Percentiles rank a stretch among this genome's conserved stretches.
Conservation (phyloP, 2,888 invertebrate species). For the Oxystoma pomonae region DNA sequence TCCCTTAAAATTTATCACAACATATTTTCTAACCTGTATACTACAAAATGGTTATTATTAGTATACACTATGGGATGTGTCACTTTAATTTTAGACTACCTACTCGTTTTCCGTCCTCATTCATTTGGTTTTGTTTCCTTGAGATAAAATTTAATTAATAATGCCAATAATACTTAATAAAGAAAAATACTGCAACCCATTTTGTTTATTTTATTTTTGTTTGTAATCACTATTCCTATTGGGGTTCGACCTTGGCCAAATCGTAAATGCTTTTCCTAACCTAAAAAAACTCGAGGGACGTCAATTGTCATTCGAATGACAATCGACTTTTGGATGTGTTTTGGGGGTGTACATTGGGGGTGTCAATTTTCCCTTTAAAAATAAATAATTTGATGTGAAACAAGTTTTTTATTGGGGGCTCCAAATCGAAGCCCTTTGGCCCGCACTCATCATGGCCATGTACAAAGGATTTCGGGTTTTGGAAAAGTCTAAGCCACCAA, state of each 20-base stretch:
- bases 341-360: not conserved
- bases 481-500: constrained; percentile 81
- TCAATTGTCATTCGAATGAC: not conserved
- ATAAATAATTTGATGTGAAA: not conserved
- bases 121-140: not conserved
- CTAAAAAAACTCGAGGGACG: not conserved
- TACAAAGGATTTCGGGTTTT: constrained; percentile 88
- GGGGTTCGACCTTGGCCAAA: not conserved
- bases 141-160: not conserved
- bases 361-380: not conserved
- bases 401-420: not conserved
- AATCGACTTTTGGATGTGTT: not conserved
- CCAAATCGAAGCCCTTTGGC: not conserved
- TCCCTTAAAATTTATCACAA: not conserved
- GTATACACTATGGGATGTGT: not conserved
- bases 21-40: not conserved
- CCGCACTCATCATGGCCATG: constrained; percentile 71
- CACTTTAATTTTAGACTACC: not conserved
- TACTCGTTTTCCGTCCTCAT: not conserved
- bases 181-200: not conserved
- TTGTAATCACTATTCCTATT: not conserved
- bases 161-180: not conserved
- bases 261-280: not conserved
- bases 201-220: not conserved
- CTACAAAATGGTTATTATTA: not conserved